A percentile compares a stretch with the other conserved stretches of the same genome.
Evolutionary conservation across 2,113 vertebrate species (phyloP).

Genomic region (Strix aluco): DNA sequence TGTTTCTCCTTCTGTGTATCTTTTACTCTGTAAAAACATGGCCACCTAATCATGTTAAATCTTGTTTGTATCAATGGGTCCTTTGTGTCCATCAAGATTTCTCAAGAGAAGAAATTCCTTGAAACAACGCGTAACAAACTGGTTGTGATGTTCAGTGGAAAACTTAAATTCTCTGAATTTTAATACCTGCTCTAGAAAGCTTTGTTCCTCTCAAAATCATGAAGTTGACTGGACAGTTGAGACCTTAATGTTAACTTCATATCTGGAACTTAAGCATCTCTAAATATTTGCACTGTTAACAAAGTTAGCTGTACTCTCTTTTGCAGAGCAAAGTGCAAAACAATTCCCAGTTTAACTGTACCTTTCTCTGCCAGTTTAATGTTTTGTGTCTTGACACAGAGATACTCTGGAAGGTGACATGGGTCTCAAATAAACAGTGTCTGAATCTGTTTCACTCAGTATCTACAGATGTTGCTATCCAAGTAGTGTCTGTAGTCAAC

Average conservation of each 20-base stretch:
- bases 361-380: not conserved
- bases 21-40: not conserved
- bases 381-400: not conserved
- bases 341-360: not conserved
- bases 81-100: not conserved
- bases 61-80: not conserved
- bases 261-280: not conserved
- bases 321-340: not conserved
- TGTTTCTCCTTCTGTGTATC: not conserved
- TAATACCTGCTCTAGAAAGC: not conserved
- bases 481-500: not conserved
- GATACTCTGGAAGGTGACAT: not conserved
- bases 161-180: not conserved
- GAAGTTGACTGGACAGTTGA: not conserved
- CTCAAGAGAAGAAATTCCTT: not conserved
- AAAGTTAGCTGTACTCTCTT: not conserved
- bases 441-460: not conserved
- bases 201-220: conserved; percentile 3
- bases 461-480: not conserved
- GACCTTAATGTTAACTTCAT: not conserved
- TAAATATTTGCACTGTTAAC: not conserved
- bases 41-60: not conserved
- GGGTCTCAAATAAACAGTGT: not conserved
- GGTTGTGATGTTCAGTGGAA: not conserved
- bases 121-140: not conserved